Base-by-base conservation (phyloP, 2,113 vertebrate genomes). In the Alosa alosa region DNA sequence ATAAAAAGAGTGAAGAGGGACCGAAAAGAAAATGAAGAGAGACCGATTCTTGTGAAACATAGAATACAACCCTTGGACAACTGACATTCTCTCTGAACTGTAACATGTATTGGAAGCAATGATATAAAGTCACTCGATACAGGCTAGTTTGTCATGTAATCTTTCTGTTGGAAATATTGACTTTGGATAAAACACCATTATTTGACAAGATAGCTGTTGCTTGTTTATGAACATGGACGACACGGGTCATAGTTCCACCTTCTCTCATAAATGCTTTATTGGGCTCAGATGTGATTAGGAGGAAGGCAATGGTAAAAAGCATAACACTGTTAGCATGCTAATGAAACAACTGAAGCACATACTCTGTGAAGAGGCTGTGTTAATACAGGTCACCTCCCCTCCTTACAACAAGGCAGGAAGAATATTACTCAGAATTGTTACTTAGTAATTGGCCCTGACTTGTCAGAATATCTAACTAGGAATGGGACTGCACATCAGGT, bases 201-300 rank as follows among this genome's bases (percentile, higher is more conserved):
- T 68, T 68, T 68, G 64, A 25, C 64, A 68, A 68, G 64, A 68
- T 2, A 68, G 64, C 64, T 25, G 22, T 25, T 68, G 64, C 64
- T 31, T 68, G 64, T 68, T 68, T 68, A 31, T 20, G 55, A 22
- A 60, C 25, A 31, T 68, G 25, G n/a, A 31, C 9, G 25, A 60
- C 18, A 60, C 50, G 17, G 17, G 55, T 60, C 55, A 60, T 6
- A 60, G 55, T 60, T 60, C 18, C 55, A 60, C 55, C 55, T 60
- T 22, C 55, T 60, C 55, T 68, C 25, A 68, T 31, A 68, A 68
- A 68, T 68, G 64, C 64, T 68, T 25, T 68, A 68, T 68, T 68
- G 64, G 25, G 9, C 64, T 31, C 64, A 68, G 64, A 68, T 68
- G 60, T 11, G n/a, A 25, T 68, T n/a, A 68, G n/a, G 10, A 31